Evolutionary conservation across 1,140 invertebrate species (phyloP).

Genomic region (Neodiprion pinetum): DNA sequence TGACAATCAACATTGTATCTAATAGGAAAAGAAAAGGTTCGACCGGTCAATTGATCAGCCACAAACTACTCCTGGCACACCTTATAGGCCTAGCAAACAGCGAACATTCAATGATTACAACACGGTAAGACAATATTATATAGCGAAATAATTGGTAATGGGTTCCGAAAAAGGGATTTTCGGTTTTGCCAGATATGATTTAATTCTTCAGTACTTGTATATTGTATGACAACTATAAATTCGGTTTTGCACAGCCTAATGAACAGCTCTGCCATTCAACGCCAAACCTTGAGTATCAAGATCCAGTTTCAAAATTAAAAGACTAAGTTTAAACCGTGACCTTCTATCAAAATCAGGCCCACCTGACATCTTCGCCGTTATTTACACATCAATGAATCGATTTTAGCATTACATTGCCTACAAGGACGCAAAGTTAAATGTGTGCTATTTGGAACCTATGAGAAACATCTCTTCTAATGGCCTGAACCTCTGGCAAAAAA

Average conservation of each 20-base stretch:
- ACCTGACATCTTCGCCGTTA: not conserved
- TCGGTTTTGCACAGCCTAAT: too few relatives aligned
- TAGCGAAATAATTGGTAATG: slow-evolving; percentile 3
- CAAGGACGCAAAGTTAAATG: slow-evolving; percentile 35
- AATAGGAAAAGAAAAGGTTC: slow-evolving; percentile 45
- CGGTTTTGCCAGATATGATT: not conserved
- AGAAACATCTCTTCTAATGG: slow-evolving; percentile 11
- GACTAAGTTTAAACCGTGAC: too few relatives aligned
- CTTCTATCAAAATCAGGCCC: not conserved
- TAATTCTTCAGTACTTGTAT: too few relatives aligned
- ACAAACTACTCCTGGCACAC: not conserved
- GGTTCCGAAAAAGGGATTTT: slow-evolving; percentile 6
- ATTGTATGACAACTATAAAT: too few relatives aligned
- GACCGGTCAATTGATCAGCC: slow-evolving; percentile 39
- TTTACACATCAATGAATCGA: slow-evolving; percentile 1
- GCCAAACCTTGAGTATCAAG: too few relatives aligned
- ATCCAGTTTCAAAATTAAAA: too few relatives aligned
- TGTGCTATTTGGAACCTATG: slow-evolving; percentile 51
- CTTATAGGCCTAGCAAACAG: slow-evolving; percentile 1
- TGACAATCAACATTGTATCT: not conserved
- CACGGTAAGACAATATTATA: slow-evolving; percentile 39
- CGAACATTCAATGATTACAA: slow-evolving; percentile 41
- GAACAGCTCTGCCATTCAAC: too few relatives aligned
- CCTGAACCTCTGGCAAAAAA: slow-evolving; percentile 23
- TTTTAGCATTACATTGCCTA: slow-evolving; percentile 50